These are phyloP conservation scores for Mastigias papua DNA, from an alignment of 30 jellyfish, hydroid and myxozoan genomes.

Conservation along the genomic window DNA sequence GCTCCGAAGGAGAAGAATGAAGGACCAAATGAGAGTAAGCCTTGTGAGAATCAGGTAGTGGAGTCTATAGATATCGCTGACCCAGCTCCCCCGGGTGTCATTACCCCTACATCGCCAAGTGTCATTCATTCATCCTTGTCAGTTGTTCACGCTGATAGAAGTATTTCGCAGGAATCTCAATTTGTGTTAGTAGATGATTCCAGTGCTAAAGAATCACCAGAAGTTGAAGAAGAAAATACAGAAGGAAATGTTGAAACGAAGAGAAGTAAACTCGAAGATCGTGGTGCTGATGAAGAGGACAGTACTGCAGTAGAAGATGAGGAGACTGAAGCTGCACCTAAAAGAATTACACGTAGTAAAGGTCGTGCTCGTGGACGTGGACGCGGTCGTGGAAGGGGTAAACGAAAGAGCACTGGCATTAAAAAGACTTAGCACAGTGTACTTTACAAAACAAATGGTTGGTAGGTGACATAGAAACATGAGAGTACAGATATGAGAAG, in stretches of 20 bases:
- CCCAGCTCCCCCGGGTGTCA: neutral
- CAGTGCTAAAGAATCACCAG: neutral
- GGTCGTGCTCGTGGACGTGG: conserved; percentile 26
- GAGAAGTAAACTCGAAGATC: neutral
- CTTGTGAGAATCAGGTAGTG: neutral
- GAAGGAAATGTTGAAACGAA: no score
- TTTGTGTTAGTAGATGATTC: neutral
- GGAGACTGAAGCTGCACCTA: neutral
- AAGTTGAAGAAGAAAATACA: neutral
- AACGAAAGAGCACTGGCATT: neutral
- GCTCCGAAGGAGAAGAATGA: neutral
- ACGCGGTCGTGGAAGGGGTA: conserved; percentile 11
- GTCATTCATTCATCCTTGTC: neutral
- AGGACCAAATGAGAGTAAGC: neutral
- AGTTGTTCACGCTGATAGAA: neutral
- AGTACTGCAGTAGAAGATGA: neutral
- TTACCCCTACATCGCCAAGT: neutral
- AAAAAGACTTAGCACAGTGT: neutral
- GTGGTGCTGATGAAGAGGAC: neutral
- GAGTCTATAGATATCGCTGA: neutral
- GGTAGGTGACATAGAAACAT: neutral
- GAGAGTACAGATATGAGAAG: neutral
- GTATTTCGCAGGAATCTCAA: neutral
- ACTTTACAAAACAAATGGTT: neutral
- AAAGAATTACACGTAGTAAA: neutral